A percentile compares a stretch with the other conserved stretches of the same genome.
Evolutionary conservation across 2,113 vertebrate species (phyloP).

Genomic region (Thermophis baileyi): DNA sequence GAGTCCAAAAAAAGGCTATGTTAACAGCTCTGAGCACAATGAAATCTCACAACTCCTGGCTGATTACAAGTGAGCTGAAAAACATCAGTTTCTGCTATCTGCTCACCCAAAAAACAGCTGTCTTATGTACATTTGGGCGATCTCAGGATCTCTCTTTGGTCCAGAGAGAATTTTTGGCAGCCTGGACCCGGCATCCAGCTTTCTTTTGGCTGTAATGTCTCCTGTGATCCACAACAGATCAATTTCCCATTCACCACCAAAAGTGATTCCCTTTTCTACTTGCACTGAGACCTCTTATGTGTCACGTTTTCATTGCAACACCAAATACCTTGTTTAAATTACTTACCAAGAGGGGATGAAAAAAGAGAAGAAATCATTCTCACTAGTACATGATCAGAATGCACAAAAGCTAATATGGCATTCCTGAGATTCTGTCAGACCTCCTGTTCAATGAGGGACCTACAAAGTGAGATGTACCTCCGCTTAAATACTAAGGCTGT

Average conservation of each 20-base stretch:
- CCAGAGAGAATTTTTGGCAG: not conserved
- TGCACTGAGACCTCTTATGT: not conserved
- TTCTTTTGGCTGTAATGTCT: not conserved
- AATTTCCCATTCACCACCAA: not conserved
- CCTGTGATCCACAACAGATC: not conserved
- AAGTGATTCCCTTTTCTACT: not conserved
- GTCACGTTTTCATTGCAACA: not conserved
- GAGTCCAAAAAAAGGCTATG: not conserved
- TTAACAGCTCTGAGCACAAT: not conserved
- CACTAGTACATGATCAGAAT: not conserved
- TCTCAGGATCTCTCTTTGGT: not conserved
- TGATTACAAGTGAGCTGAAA: not conserved
- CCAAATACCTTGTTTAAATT: not conserved
- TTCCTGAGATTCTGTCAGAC: not conserved
- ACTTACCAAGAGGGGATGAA: not conserved
- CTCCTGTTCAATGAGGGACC: not conserved
- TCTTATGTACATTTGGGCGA: not conserved
- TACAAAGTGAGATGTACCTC: not conserved
- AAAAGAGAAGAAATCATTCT: not conserved
- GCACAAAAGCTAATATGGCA: not conserved
- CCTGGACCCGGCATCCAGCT: not conserved
- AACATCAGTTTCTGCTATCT: not conserved
- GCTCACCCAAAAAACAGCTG: not conserved
- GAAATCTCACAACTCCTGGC: not conserved
- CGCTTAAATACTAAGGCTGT: not conserved